Evolutionary conservation across 1,140 invertebrate genomes (phyloP), one percentile per base, ranked within the genome.

Genomic region (Agrilus planipennis): DNA sequence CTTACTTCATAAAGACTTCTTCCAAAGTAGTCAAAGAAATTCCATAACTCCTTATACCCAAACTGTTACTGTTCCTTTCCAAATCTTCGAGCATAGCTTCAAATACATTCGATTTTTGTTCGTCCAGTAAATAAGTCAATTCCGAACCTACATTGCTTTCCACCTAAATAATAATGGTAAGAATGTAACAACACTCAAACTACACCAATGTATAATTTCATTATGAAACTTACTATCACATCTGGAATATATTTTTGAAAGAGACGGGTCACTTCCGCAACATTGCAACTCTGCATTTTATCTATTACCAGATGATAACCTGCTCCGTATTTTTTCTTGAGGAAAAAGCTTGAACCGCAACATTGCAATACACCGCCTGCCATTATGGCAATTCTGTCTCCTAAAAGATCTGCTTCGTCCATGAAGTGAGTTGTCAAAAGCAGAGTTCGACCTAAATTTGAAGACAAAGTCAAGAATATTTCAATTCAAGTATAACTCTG

Each of bases 361-460:
- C 88, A 89, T 51, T 76, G 75, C 10, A 93, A 65, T 31, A 71
- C 63, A 12, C 89, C 90, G 19, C 72, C 68, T 47, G 84, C 77
- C 71, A 94, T 81, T 35, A 93, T 89, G 2, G 85, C 87, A 51
- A 94, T 88, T 50, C 89, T 71, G 64, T 95, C 89, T 1, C 90
- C 91, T 2, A 96, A 69, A 21, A 88, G 73, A 68, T 97, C 91
- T 23, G 91, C 91, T 67, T 96, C 92, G 61, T 95, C 91, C 89
- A 96, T 95, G 62, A 90, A 93, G 62, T 96, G 92, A 10, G 92
- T 97, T n/a, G 89, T 89, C 34, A 97, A 69, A 2, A 96, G 60
- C 41, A 95, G 78, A 5, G 89, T 92, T 20, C 71, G 61, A 0
- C 61, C 60, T 3, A 36, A n/a, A n/a, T n/a, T n/a, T n/a, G 54